Percentiles rank a stretch among this genome's conserved stretches.
Conservation (phyloP, 1,140 invertebrate species). For the Teleopsis dalmanni region DNA sequence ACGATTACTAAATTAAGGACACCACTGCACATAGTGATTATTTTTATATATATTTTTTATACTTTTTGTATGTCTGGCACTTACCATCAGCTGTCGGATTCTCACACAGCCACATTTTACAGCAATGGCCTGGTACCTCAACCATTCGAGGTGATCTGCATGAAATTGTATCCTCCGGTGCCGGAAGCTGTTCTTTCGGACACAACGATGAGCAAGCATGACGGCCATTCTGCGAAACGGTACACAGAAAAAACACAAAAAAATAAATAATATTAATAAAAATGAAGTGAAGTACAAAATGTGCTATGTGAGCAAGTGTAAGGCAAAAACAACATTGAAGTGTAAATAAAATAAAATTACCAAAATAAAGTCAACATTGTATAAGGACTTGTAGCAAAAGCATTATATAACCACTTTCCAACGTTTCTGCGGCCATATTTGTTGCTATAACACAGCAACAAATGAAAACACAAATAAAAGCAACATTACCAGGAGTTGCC, state of each 20-base stretch:
- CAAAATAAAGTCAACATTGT: too few species aligned
- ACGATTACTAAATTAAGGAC: too few species aligned
- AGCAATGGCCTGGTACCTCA: slow-evolving; percentile 60
- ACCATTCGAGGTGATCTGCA: slow-evolving; percentile 58
- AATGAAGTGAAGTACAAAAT: not conserved
- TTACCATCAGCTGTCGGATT: slow-evolving; percentile 50
- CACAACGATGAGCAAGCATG: slow-evolving; percentile 66
- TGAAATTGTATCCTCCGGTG: slow-evolving; percentile 46
- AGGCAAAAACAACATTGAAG: not conserved
- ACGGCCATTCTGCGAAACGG: slow-evolving; percentile 52
- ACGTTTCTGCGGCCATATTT: too few species aligned
- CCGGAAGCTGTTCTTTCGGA: slow-evolving; percentile 60
- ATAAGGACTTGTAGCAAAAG: too few species aligned
- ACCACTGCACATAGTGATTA: too few species aligned
- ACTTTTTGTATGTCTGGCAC: too few species aligned
- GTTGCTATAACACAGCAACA: too few species aligned
- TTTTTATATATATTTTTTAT: too few species aligned
- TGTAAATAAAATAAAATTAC: not conserved
- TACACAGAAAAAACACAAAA: not conserved
- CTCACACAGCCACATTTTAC: slow-evolving; percentile 67
- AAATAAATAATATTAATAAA: not conserved
- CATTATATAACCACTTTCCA: too few species aligned
- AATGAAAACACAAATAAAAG: too few species aligned
- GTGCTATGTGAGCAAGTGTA: not conserved
- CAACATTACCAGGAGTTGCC: too few species aligned